phyloP scores from a whole-genome alignment of 1,140 invertebrate genomes.

The Meloidogyne hapla region DNA sequence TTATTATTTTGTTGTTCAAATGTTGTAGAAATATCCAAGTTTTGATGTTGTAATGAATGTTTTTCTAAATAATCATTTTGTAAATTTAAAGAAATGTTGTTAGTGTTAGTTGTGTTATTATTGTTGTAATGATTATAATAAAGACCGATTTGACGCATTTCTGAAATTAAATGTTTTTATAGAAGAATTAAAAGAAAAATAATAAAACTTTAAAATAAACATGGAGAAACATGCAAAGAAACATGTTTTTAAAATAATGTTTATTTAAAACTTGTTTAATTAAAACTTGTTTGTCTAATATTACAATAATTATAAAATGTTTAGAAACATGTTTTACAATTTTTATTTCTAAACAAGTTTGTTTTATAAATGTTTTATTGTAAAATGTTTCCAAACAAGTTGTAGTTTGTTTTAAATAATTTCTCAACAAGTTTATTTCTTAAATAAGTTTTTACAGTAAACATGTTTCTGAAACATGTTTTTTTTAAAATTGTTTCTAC shows the following conservation, averaged over 20 bases:
- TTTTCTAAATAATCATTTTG: not conserved
- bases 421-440: too few species aligned
- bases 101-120: not conserved
- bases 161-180: not conserved
- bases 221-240: not conserved
- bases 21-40: too few species aligned
- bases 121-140: not conserved
- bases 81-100: not conserved
- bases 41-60: not conserved
- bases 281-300: not conserved
- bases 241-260: not conserved
- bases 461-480: too few species aligned
- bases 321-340: too few species aligned
- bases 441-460: too few species aligned
- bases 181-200: not conserved
- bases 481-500: too few species aligned
- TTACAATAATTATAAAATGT: too few species aligned
- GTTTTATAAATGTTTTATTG: too few species aligned
- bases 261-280: not conserved
- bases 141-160: not conserved
- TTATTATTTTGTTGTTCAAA: not conserved
- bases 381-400: too few species aligned
- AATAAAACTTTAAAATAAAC: not conserved
- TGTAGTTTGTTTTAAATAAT: too few species aligned
- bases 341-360: too few species aligned